phyloP scores from a whole-genome alignment of 2,797 vertebrate genomes.

The Paedocypris micromegethes region DNA sequence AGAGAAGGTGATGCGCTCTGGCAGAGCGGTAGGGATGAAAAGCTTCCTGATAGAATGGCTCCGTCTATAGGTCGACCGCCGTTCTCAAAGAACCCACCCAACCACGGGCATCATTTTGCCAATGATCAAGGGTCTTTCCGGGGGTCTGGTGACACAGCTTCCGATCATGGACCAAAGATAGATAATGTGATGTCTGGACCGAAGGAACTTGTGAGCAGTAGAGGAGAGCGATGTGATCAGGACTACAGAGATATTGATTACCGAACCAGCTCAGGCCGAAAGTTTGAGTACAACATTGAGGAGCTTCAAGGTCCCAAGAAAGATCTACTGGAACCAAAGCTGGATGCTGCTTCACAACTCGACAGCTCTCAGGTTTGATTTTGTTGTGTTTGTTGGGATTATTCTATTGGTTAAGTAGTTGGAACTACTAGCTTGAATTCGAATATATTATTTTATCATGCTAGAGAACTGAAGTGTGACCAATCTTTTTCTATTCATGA shows the following conservation, averaged over 20 bases:
- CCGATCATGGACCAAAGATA: constrained; percentile 53
- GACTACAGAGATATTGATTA: constrained; percentile 96
- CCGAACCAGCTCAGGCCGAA: constrained; percentile 75
- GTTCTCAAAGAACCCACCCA: constrained; percentile 55
- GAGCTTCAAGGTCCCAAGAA: constrained; percentile 72
- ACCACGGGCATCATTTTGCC: constrained; percentile 46
- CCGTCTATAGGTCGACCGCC: constrained; percentile 47
- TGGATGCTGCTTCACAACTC: constrained; percentile 61
- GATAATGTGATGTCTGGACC: constrained; percentile 51
- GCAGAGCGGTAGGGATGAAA: constrained; percentile 59
- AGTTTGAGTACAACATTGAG: constrained; percentile 81
- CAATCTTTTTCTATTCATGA: neutral
- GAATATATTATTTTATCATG: neutral
- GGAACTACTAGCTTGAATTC: neutral
- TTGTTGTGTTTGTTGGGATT: neutral
- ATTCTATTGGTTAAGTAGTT: too few relatives aligned
- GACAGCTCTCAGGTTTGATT: constrained; percentile 67
- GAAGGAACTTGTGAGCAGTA: constrained; percentile 75
- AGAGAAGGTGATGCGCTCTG: constrained; percentile 65
- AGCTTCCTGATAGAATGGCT: constrained; percentile 51
- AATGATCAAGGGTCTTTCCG: constrained; percentile 56
- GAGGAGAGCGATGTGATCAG: constrained; percentile 79
- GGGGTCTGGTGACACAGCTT: constrained; percentile 55
- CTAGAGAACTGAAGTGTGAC: neutral
- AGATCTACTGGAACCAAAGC: constrained; percentile 71